Conservation (phyloP, 2,888 invertebrate genomes). For the Scrobipalpa costella region DNA sequence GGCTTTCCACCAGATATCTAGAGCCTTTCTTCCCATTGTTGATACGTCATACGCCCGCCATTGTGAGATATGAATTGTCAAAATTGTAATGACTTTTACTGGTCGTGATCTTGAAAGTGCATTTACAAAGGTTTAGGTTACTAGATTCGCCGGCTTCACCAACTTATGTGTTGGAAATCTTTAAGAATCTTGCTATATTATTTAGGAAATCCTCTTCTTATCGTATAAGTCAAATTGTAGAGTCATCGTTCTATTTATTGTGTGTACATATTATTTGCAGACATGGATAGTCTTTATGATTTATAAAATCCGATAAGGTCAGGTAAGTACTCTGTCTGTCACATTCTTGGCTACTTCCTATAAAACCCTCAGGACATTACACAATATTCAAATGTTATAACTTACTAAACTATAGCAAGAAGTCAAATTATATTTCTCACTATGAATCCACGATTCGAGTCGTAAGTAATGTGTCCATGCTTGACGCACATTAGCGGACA, state of each 20-base stretch:
- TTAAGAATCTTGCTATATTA: no score
- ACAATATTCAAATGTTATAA: background rate
- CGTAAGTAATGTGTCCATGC: background rate
- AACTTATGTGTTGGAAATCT: no score
- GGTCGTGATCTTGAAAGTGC: background rate
- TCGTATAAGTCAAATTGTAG: no score
- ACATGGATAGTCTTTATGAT: no score
- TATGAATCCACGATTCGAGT: background rate
- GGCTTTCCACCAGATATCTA: constrained; percentile 71
- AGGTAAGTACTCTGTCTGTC: background rate
- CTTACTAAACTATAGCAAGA: no score
- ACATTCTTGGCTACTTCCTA: background rate
- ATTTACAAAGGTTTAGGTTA: background rate
- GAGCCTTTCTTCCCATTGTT: constrained; percentile 49
- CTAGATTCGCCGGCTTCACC: no score
- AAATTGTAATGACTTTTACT: constrained; percentile 37
- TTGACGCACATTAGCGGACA: constrained; percentile 4
- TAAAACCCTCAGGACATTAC: background rate
- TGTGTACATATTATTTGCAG: no score
- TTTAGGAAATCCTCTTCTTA: no score
- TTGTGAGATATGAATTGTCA: constrained; percentile 44
- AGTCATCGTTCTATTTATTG: no score
- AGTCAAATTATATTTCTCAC: background rate
- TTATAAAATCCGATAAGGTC: no score
- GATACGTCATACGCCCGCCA: constrained; percentile 36